Evolutionary conservation across 2,888 invertebrate species (phyloP).

Genomic region (Cheilosia soror): DNA sequence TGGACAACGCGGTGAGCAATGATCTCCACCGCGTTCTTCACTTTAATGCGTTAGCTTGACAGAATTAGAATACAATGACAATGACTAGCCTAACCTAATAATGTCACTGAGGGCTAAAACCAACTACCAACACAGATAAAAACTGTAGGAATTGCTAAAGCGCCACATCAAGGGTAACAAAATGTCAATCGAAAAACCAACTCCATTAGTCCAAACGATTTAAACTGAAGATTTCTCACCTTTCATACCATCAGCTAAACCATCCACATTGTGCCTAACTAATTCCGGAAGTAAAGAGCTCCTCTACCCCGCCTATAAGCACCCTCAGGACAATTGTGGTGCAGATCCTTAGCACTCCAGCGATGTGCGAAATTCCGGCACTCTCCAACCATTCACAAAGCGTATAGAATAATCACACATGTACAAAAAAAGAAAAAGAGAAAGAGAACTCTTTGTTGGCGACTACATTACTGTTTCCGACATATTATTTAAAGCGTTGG

Average conservation of each 20-base stretch:
- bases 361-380: conserved; percentile 56
- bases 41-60: no score
- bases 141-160: no score
- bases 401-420: conserved; percentile 10
- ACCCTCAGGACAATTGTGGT: conserved; percentile 31
- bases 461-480: conserved; percentile 65
- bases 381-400: conserved; percentile 59
- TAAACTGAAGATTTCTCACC: conserved; percentile 30
- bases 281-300: conserved; percentile 57
- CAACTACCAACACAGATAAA: no score
- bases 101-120: no score
- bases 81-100: no score
- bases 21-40: no score
- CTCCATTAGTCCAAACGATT: conserved; percentile 19
- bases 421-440: conserved; percentile 2
- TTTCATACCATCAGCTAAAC: background rate
- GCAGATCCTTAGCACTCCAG: conserved; percentile 44
- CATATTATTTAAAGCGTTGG: conserved; percentile 69
- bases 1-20: no score
- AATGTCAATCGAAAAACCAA: background rate
- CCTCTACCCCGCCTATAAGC: conserved; percentile 26
- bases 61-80: no score
- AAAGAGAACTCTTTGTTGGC: conserved; percentile 45
- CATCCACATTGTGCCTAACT: conserved; percentile 48
- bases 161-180: no score